Conservation (phyloP, 2,888 invertebrate genomes). For the Vannuccia rotundouncinata region DNA sequence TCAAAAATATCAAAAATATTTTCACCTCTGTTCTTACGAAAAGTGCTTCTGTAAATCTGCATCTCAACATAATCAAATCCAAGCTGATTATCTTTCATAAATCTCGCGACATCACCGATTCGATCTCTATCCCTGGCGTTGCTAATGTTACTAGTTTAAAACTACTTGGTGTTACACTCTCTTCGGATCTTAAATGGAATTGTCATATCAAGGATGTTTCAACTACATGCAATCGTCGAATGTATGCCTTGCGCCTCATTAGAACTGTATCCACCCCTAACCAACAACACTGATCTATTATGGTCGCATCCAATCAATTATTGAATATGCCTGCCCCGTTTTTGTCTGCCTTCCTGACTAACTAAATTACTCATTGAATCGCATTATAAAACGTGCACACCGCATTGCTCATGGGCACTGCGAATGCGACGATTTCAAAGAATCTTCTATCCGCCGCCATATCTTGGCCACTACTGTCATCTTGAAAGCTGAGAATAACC, state of each 20-base stretch:
- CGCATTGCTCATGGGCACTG: background rate
- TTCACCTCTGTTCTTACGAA: conserved; percentile 15
- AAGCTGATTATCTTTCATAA: conserved; percentile 24
- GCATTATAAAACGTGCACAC: background rate
- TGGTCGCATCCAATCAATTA: conserved; percentile 4
- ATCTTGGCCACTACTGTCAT: background rate
- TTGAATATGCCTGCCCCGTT: conserved; percentile 9
- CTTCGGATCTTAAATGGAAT: conserved; percentile 20
- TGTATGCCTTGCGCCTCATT: conserved; percentile 4
- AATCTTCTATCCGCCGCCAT: background rate
- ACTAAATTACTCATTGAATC: background rate
- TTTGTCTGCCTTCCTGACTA: background rate
- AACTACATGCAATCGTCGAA: background rate
- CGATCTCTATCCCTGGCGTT: conserved; percentile 5
- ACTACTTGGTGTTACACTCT: conserved; percentile 14
- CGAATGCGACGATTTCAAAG: background rate
- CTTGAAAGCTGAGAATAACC: background rate
- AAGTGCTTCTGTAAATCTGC: conserved; percentile 22
- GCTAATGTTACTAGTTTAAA: conserved; percentile 26
- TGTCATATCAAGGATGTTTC: background rate
- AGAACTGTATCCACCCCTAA: conserved; percentile 22
- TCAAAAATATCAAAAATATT: conserved; percentile 7
- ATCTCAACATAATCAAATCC: conserved; percentile 1
- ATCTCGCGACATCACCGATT: conserved; percentile 11
- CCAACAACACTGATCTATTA: conserved; percentile 3